Evolutionary conservation across 1,140 invertebrate species (phyloP), one percentile per base, ranked within the genome.

Genomic region (Acyrthosiphon pisum): DNA sequence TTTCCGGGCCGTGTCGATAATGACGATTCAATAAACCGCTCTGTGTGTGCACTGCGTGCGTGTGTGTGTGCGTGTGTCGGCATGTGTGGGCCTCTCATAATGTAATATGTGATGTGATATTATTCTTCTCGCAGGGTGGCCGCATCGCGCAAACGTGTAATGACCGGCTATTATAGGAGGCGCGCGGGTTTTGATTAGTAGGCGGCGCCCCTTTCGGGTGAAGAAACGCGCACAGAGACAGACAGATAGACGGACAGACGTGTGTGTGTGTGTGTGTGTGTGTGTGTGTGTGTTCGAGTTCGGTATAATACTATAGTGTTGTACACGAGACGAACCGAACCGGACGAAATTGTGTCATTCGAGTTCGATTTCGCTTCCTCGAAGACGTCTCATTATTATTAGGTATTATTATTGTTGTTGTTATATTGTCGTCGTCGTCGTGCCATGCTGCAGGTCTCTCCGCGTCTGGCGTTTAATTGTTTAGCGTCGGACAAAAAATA

Each of bases 181-280:
- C 89, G 89, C 89, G 68, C 81, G 76, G 91, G 76, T 81, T 93
- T 86, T 93, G 91, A 93, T 93, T 93, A 93, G 91, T 93, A 84
- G 91, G 91, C 91, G 91, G 91, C 91, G 48, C 68, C 81, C 91
- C 81, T 86, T 93, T 93, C 91, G 48, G 91, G 23, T 7, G 46
- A 35, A 46, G n/a, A 92, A 91, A 81, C 41, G 35, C 46, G 18
- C 8, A 60, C 50, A 91, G 41, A 6, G 6, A 76, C 37, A 37
- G 11, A 91, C 90, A 30, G 56, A n/a, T n/a, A n/a, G n/a, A n/a
- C n/a, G n/a, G n/a, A n/a, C n/a, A n/a, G n/a, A 68, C 37, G 37
- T 68, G 23, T 26, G 3, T 23, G 30, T n/a, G 60, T 18, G 30
- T 4, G 60, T 22, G 20, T 22, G 22, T 50, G 48, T 50, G 48